These are phyloP conservation scores for Coelopa pilipes DNA, from an alignment of 2,888 invertebrate species.

Conservation along the genomic window DNA sequence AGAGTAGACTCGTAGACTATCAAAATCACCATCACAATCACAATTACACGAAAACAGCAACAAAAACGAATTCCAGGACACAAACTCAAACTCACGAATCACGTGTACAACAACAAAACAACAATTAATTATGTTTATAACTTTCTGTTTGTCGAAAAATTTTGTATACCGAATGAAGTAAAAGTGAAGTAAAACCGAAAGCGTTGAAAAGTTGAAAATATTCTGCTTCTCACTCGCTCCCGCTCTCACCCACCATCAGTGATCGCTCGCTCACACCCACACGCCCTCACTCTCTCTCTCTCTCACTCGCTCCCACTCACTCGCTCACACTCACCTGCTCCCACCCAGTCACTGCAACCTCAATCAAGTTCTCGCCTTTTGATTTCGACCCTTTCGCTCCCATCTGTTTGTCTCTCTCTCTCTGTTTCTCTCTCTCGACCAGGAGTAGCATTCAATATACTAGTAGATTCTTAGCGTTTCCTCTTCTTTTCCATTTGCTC, in stretches of 20 bases:
- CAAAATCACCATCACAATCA: background rate
- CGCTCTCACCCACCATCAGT: background rate
- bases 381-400: background rate
- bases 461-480: too few species aligned
- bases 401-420: background rate
- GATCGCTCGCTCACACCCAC: too few species aligned
- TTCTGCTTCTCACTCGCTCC: background rate
- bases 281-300: background rate
- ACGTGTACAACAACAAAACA: background rate
- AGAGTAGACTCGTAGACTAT: background rate
- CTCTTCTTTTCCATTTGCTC: too few species aligned
- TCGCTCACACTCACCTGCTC: slow-evolving; percentile 23
- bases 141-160: background rate
- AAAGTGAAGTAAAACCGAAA: background rate
- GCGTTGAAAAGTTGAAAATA: slow-evolving; percentile 8
- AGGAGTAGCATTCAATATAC: too few species aligned
- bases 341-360: background rate
- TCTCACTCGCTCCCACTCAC: slow-evolving; percentile 18
- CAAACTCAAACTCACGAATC: background rate
- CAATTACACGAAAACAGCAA: background rate
- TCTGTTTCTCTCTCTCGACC: background rate
- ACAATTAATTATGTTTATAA: background rate
- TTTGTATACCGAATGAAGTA: background rate
- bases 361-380: slow-evolving; percentile 4
- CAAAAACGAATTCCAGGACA: background rate